Evolutionary conservation across 1,140 invertebrate genomes (phyloP).

Genomic region (Chironomus tepperi): DNA sequence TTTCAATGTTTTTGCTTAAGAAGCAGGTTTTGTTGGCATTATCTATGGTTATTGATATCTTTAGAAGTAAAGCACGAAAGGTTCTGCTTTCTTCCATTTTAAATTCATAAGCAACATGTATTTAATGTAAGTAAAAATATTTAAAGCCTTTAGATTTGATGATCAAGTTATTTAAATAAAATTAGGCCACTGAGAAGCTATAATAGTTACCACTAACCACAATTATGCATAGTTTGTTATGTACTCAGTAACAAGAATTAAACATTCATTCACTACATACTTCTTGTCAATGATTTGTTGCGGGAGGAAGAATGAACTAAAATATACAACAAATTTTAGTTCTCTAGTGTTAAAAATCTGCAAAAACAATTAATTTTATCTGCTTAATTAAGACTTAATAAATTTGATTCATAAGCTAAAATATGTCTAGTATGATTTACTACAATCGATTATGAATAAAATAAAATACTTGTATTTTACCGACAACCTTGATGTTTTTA

Average conservation of each 20-base stretch:
- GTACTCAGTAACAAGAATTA: background rate
- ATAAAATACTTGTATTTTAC: background rate
- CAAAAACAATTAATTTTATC: conserved; percentile 1
- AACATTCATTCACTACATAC: background rate
- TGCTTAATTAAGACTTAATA: background rate
- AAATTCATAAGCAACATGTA: background rate
- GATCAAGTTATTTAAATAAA: too few relatives aligned
- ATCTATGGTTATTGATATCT: background rate
- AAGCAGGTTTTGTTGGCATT: background rate
- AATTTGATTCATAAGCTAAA: conserved; percentile 2
- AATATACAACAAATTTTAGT: background rate
- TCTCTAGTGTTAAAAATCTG: too few relatives aligned
- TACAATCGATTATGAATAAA: background rate
- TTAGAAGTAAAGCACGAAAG: background rate
- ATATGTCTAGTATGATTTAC: background rate
- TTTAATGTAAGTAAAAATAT: conserved; percentile 1
- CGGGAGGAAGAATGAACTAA: background rate
- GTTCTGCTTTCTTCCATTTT: background rate
- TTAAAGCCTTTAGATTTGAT: background rate
- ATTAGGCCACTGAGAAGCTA: too few relatives aligned
- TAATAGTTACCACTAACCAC: background rate
- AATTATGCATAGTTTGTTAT: background rate
- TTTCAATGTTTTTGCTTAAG: background rate
- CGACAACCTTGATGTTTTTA: background rate
- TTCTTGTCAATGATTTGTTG: background rate